A percentile compares a stretch with the other conserved stretches of the same genome.
Evolutionary conservation across 2,797 vertebrate species (phyloP).

Genomic region (Mormyrops boulengeri): DNA sequence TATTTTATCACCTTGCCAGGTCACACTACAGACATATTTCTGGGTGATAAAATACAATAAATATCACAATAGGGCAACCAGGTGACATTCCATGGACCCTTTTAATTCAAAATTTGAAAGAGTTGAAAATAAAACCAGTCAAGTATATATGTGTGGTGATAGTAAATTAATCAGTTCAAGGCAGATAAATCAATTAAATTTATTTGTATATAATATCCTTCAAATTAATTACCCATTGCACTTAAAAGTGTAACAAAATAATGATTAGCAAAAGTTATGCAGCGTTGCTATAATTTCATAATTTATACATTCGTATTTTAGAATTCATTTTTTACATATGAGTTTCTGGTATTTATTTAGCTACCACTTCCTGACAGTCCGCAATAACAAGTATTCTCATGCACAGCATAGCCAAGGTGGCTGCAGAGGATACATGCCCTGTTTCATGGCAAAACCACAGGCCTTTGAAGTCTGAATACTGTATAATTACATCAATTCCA

Average conservation of each 20-base stretch:
- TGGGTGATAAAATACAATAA: neutral
- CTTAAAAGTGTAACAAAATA: neutral
- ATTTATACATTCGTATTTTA: neutral
- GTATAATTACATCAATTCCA: neutral
- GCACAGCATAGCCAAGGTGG: neutral
- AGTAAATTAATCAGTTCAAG: neutral
- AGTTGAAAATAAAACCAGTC: neutral
- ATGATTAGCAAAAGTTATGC: neutral
- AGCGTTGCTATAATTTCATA: neutral
- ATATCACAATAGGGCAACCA: neutral
- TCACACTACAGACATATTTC: neutral
- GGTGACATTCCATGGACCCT: neutral
- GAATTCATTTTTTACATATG: neutral
- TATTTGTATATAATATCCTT: neutral
- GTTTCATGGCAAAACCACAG: neutral
- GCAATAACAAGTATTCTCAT: neutral
- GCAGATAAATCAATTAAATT: neutral
- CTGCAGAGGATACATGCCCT: neutral
- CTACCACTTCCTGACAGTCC: neutral
- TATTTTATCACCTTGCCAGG: neutral
- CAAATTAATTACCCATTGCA: neutral
- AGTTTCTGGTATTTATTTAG: neutral
- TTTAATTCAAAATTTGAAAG: neutral
- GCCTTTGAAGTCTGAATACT: neutral
- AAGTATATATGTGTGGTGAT: neutral